Evolutionary conservation across 2,113 vertebrate genomes (phyloP).

Genomic region (Alethe castanea): DNA sequence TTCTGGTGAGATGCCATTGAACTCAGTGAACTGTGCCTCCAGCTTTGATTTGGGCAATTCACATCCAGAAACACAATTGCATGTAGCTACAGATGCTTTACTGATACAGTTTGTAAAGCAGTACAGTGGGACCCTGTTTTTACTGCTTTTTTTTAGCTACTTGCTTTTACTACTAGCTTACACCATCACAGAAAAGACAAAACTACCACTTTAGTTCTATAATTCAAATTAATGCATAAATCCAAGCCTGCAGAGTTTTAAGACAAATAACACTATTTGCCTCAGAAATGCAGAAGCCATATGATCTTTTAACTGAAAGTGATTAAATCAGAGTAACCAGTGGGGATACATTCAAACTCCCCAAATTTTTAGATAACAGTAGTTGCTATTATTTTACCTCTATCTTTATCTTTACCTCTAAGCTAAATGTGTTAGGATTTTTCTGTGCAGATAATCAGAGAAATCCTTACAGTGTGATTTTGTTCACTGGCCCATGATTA

Average conservation of each 20-base stretch:
- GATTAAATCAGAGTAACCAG: background rate
- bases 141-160: background rate
- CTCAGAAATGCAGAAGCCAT: background rate
- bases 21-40: background rate
- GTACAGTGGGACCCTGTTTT: background rate
- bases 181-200: background rate
- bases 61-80: background rate
- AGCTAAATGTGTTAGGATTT: background rate
- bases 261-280: background rate
- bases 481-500: background rate
- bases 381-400: background rate
- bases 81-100: background rate
- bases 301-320: background rate
- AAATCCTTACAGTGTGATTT: background rate
- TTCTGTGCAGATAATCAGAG: background rate
- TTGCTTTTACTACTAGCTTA: background rate
- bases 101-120: background rate
- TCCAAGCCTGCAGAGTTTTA: background rate
- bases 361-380: background rate
- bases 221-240: background rate
- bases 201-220: background rate
- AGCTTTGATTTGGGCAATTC: background rate
- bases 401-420: background rate
- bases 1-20: background rate
- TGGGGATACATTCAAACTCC: background rate